Evolutionary conservation across 1,140 invertebrate species (phyloP).

Genomic region (Brachionus paranguensis): DNA sequence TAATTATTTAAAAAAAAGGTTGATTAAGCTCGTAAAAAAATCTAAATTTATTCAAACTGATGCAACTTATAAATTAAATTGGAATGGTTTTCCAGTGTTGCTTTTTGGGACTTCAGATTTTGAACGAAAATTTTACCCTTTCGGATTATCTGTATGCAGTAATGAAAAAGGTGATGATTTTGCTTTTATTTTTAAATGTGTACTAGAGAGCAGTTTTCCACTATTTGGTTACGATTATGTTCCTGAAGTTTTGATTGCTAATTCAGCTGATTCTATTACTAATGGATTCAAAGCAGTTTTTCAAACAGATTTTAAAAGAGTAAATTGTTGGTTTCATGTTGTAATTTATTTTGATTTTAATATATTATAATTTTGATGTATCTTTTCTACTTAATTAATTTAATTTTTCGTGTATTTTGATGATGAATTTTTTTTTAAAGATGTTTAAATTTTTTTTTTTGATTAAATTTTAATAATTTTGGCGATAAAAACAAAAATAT

Average conservation of each 20-base stretch:
- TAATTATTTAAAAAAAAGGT: too few relatives aligned
- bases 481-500: too few relatives aligned
- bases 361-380: too few relatives aligned
- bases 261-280: background rate
- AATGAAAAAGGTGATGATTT: background rate
- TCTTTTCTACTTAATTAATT: too few relatives aligned
- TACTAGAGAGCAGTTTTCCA: background rate
- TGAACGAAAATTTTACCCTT: background rate
- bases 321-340: background rate
- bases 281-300: background rate
- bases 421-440: too few relatives aligned
- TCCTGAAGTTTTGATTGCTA: background rate
- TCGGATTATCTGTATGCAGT: background rate
- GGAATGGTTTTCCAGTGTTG: background rate
- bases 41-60: too few relatives aligned
- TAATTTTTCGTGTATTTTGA: too few relatives aligned
- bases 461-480: too few relatives aligned
- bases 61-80: too few relatives aligned
- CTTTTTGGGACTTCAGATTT: background rate
- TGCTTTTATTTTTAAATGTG: background rate
- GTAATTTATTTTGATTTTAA: too few relatives aligned
- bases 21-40: too few relatives aligned
- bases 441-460: too few relatives aligned
- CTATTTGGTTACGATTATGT: background rate
- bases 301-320: background rate